Conservation (phyloP, 2,797 vertebrate genomes). For the Sitta carolinensis region DNA sequence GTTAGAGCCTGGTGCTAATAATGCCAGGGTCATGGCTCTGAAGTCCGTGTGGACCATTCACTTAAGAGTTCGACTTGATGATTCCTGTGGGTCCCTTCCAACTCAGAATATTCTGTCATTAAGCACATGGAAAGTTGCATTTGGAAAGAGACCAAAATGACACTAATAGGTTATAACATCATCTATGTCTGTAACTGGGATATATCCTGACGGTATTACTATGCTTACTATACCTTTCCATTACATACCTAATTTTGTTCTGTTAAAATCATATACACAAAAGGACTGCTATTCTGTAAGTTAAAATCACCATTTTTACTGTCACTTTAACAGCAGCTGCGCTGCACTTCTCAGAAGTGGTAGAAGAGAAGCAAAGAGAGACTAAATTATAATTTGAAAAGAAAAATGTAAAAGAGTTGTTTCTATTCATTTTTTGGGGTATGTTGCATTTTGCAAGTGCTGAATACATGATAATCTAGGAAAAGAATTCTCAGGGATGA, state of each 20-base stretch:
- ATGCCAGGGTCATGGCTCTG: accelerated
- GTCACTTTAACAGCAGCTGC: background rate
- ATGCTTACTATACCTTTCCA: background rate
- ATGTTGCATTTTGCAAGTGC: background rate
- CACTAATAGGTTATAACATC: background rate
- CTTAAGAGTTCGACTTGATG: background rate
- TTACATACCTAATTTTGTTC: background rate
- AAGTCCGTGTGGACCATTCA: background rate
- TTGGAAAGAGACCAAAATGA: background rate
- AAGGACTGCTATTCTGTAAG: accelerated
- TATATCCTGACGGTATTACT: background rate
- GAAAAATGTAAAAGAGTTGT: background rate
- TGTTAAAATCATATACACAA: background rate
- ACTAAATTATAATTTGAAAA: background rate
- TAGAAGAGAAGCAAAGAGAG: background rate
- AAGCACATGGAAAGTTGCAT: background rate
- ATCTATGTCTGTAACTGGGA: background rate
- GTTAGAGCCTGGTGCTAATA: background rate
- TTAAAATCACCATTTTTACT: background rate
- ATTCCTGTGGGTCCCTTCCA: background rate
- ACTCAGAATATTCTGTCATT: background rate
- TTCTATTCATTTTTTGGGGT: background rate
- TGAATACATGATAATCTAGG: background rate
- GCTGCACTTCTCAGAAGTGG: background rate
- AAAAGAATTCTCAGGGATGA: background rate